phyloP scores from a whole-genome alignment of 2,797 vertebrate genomes.

The Dicrostonyx torquatus region DNA sequence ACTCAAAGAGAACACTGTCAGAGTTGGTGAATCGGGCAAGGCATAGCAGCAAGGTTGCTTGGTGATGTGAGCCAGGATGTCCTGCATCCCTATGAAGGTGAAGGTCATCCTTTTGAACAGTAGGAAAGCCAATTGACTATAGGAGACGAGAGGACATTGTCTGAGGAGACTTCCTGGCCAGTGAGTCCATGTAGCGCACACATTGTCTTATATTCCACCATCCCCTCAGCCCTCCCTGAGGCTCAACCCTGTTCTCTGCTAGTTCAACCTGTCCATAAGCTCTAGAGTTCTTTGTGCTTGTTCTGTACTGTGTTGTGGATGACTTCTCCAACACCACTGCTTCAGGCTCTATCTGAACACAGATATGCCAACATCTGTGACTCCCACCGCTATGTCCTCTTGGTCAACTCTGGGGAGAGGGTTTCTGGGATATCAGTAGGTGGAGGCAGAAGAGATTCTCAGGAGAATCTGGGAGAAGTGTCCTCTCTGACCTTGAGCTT shows the following conservation, averaged over 20 bases:
- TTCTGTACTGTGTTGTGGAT: not conserved
- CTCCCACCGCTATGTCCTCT: not conserved
- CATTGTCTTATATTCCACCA: not conserved
- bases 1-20: not conserved
- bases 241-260: not conserved
- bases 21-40: not conserved
- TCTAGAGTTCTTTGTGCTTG: not conserved
- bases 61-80: not conserved
- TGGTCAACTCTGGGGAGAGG: not conserved
- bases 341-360: not conserved
- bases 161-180: not conserved
- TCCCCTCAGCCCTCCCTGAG: fast-evolving
- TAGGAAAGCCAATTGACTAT: not conserved
- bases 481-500: not conserved
- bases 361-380: not conserved
- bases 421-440: not conserved
- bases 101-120: too few species aligned
- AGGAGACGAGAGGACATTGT: not conserved
- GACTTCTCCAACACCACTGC: not conserved
- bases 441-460: not conserved
- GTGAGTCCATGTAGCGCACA: too few species aligned
- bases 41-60: not conserved
- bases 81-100: too few species aligned
- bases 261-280: not conserved
- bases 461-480: not conserved